Base-by-base conservation (phyloP, 2,113 vertebrate genomes). In the Platysternon megacephalum region DNA sequence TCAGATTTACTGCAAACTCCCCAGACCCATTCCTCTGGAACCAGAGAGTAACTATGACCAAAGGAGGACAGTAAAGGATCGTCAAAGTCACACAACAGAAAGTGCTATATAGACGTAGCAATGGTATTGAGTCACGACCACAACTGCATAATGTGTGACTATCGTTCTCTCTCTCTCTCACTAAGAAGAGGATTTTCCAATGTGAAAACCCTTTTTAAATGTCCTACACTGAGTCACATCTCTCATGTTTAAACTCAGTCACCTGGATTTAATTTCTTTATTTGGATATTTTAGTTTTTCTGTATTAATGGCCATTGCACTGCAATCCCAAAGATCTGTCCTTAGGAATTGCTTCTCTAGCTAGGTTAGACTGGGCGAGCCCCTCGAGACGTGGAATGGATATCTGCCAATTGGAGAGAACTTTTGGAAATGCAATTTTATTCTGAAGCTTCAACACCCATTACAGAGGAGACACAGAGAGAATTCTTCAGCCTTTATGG, bases 341-440 rank as follows among this genome's bases (percentile, higher is more conserved):
- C 53, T 10, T 85, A 65, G 78, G 26, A 58, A 58, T 58, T 11
- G 28, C 8, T 26, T 58, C 55, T 58, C 5, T 28, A 58, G 26
- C 55, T 28, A 58, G 26, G 55, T 58, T 58, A 58, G 55, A 48
- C 17, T 13, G 39, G 4, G 6, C 11, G 35, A 83, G 21, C 65
- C 55, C 39, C 74, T 55, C 35, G 82, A 84, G 11, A 42, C n/a
- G 80, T 17, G 89, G 79, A 91, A 78, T 29, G 88, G 79, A 86
- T 1, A 0, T 35, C 78, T 42, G 35, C 24, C 58, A 52, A 58
- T 78, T 81, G 72, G 58, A 11, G 84, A 51, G 91, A 82, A 97
- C n/a, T 88, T 93, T 55, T 94, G 88, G 85, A 85, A 94, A 95
- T 56, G 88, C 72, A 88, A 28, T 48, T 97, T 93, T 96, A 96